These are phyloP conservation scores for Arctia plantaginis DNA, from an alignment of 2,888 invertebrate species.

Conservation along the genomic window DNA sequence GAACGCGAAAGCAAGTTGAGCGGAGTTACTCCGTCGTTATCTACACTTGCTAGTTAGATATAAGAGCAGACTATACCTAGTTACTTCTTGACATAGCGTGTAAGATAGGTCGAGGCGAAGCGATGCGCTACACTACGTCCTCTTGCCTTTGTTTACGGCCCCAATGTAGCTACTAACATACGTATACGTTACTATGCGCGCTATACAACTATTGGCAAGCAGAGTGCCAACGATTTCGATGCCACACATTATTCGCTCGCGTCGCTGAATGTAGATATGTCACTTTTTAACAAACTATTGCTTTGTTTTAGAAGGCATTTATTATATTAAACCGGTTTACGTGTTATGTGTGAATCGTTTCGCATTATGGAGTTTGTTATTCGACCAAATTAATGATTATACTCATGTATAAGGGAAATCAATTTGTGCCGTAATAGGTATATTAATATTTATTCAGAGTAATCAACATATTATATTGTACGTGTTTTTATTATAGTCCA, in stretches of 20 bases:
- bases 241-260: conserved; percentile 38
- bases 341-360: conserved; percentile 19
- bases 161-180: conserved; percentile 25
- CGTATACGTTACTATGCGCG: conserved; percentile 46
- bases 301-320: conserved; percentile 30
- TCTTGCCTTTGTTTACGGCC: conserved; percentile 60
- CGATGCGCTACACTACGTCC: conserved; percentile 55
- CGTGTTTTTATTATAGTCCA: conserved; percentile 13
- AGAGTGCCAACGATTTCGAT: conserved; percentile 41
- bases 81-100: conserved; percentile 48
- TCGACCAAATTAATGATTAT: neutral
- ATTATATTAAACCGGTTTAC: conserved; percentile 21
- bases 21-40: conserved; percentile 44
- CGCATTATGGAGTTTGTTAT: neutral
- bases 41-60: conserved; percentile 46
- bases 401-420: neutral
- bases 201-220: conserved; percentile 32
- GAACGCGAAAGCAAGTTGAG: conserved; percentile 37
- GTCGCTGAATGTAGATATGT: conserved; percentile 32
- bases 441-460: conserved; percentile 1
- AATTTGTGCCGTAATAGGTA: neutral
- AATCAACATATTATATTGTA: conserved; percentile 3
- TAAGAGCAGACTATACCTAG: conserved; percentile 46
- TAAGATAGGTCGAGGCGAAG: conserved; percentile 67
- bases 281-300: conserved; percentile 32